Evolutionary conservation across 1,140 invertebrate genomes (phyloP).

Genomic region (Apis mellifera): Amel_HAv3.1 CM009938.2:12259501-12260000

Average conservation of each 20-base stretch:
- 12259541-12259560: too few relatives aligned
- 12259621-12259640: not conserved
- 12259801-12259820: slow-evolving; percentile 6
- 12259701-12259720: not conserved
- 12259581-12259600: not conserved
- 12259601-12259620: not conserved
- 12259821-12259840: not conserved
- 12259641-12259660: not conserved
- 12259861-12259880: slow-evolving; percentile 75
- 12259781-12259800: not conserved
- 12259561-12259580: too few relatives aligned
- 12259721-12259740: not conserved
- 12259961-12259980: not conserved
- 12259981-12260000: not conserved
- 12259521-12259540: not conserved
- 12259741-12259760: not conserved
- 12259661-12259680: not conserved
- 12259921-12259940: slow-evolving; percentile 67
- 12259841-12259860: slow-evolving; percentile 63
- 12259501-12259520: not conserved
- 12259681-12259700: not conserved
- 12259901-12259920: slow-evolving; percentile 79
- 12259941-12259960: slow-evolving; percentile 36
- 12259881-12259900: slow-evolving; percentile 78
- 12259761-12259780: not conserved